A percentile compares a stretch with the other conserved stretches of the same genome.
These are phyloP conservation scores for Heptranchias perlo DNA, from an alignment of 2,113 vertebrate species.

Conservation along the genomic window DNA sequence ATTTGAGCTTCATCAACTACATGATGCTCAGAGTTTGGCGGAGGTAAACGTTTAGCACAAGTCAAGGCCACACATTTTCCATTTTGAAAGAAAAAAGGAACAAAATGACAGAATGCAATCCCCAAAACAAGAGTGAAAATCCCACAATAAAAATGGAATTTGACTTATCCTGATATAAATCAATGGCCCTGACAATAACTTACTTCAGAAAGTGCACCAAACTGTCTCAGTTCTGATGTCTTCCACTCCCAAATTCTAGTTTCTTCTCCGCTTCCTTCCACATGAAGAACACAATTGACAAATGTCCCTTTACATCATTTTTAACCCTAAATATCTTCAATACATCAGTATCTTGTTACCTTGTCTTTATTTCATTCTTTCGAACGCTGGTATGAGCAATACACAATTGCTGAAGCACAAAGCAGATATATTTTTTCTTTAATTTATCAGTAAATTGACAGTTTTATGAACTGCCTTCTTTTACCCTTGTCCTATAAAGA, in stretches of 20 bases:
- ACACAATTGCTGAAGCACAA: slow-evolving; percentile 65
- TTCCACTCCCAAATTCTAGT: slow-evolving; percentile 42
- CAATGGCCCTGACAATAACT: not conserved
- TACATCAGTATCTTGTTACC: slow-evolving; percentile 70
- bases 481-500: slow-evolving; percentile 78
- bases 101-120: not conserved
- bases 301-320: slow-evolving; percentile 65
- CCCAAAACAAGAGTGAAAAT: not conserved
- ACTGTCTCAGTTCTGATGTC: slow-evolving; percentile 47
- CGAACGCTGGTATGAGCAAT: slow-evolving; percentile 58
- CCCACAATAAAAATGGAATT: not conserved
- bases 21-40: not conserved
- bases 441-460: slow-evolving; percentile 77
- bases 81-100: not conserved
- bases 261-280: slow-evolving; percentile 38
- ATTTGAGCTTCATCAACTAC: not conserved
- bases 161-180: not conserved
- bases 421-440: slow-evolving; percentile 71
- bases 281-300: slow-evolving; percentile 60
- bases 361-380: slow-evolving; percentile 66
- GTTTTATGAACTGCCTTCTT: slow-evolving; percentile 78
- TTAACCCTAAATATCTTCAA: slow-evolving; percentile 60
- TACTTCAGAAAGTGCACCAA: not conserved
- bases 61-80: not conserved
- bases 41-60: not conserved